Evolutionary conservation across 2,797 vertebrate genomes (phyloP).

Genomic region (Cygnus olor): DNA sequence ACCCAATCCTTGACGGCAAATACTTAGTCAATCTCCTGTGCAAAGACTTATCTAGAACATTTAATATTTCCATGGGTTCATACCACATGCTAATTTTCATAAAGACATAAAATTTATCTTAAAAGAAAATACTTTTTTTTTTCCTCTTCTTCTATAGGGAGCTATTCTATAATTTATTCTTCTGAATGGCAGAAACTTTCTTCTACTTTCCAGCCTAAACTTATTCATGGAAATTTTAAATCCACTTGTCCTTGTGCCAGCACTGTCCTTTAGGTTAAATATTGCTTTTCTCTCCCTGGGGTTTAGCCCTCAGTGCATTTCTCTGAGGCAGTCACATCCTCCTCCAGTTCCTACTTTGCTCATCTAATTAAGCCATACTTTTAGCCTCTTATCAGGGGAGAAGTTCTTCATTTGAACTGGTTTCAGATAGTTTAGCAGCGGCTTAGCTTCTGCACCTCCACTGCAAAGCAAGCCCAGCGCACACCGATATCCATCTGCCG

Average conservation of each 20-base stretch:
- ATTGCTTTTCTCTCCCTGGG: neutral
- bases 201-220: neutral
- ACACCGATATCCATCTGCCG: rapidly evolving
- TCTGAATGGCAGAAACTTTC: neutral
- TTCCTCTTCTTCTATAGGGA: neutral
- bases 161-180: neutral
- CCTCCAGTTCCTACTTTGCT: neutral
- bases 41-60: neutral
- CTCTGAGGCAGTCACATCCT: neutral
- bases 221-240: rapidly evolving
- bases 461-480: neutral
- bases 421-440: rapidly evolving
- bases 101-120: neutral
- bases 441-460: too few species aligned
- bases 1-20: neutral
- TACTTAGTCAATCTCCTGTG: neutral
- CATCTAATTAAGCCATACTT: neutral
- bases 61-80: neutral
- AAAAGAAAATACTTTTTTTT: neutral
- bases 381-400: neutral
- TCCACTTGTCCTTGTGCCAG: neutral
- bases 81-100: rapidly evolving
- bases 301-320: rapidly evolving
- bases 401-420: neutral
- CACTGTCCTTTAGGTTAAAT: neutral